A percentile compares a stretch with the other conserved stretches of the same genome.
These are phyloP conservation scores for Palythoa grandis DNA, from an alignment of 92 coral and sea anemone species.

Conservation along the genomic window DNA sequence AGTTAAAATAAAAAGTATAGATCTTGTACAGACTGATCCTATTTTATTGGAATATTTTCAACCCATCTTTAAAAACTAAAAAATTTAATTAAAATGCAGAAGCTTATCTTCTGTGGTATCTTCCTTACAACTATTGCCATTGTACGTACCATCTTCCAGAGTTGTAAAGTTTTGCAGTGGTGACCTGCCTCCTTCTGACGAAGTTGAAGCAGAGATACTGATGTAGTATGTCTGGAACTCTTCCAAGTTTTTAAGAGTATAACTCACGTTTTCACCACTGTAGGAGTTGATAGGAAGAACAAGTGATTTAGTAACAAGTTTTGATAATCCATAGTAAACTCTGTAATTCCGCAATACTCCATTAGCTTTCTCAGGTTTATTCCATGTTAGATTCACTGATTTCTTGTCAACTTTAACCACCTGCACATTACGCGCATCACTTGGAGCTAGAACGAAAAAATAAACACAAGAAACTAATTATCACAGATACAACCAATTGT, in stretches of 20 bases:
- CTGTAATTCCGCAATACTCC: not conserved
- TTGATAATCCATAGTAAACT: not conserved
- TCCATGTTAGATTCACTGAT: slow-evolving; percentile 3
- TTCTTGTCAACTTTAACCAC: not conserved
- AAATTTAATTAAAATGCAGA: too few species aligned
- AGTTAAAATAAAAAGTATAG: too few species aligned
- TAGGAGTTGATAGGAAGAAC: not conserved
- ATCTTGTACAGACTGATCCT: too few species aligned
- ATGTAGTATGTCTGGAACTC: slow-evolving; percentile 16
- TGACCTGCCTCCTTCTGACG: slow-evolving; percentile 5
- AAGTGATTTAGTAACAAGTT: not conserved
- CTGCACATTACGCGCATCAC: slow-evolving; percentile 18
- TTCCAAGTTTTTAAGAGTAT: not conserved
- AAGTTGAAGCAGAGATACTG: slow-evolving; percentile 10
- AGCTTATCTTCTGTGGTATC: too few species aligned
- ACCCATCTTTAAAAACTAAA: too few species aligned
- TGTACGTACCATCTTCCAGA: slow-evolving; percentile 35
- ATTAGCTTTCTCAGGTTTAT: not conserved
- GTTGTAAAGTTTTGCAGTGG: not conserved
- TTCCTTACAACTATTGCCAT: too few species aligned
- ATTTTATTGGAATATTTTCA: too few species aligned
- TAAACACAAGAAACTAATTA: not conserved
- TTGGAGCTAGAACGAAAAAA: slow-evolving; percentile 13
- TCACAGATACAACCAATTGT: not conserved
- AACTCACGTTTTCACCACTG: not conserved